Percentiles rank a stretch among this genome's conserved stretches.
Evolutionary conservation across 2,888 invertebrate species (phyloP).

Genomic region (Biston betularia): DNA sequence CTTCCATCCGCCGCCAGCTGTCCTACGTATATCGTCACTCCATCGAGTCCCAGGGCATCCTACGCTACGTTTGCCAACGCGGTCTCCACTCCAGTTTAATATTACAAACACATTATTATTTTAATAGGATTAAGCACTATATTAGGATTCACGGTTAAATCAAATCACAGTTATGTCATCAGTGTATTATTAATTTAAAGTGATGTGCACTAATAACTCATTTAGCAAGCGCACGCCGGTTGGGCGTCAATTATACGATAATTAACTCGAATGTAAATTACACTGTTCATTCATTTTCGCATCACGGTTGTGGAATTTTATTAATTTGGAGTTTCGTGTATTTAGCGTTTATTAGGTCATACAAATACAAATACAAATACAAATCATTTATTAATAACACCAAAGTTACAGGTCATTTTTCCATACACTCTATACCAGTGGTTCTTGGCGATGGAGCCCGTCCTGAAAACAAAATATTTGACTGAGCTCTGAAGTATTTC

Average conservation of each 20-base stretch:
- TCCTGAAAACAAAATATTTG: too few relatives aligned
- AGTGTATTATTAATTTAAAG: slow-evolving; percentile 32
- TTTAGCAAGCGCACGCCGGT: slow-evolving; percentile 45
- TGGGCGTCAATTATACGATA: slow-evolving; percentile 53
- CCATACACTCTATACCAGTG: slow-evolving; percentile 14
- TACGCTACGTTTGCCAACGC: too few relatives aligned
- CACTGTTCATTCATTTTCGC: slow-evolving; percentile 66
- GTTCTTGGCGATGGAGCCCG: background rate
- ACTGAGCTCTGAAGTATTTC: background rate
- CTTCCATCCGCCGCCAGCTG: too few relatives aligned
- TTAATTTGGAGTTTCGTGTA: slow-evolving; percentile 52
- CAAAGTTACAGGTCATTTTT: too few relatives aligned
- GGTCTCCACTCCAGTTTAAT: too few relatives aligned
- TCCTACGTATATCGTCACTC: too few relatives aligned
- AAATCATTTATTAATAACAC: too few relatives aligned
- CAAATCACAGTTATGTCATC: slow-evolving; percentile 14
- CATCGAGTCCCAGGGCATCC: too few relatives aligned
- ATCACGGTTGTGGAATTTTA: slow-evolving; percentile 60
- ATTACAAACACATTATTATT: too few relatives aligned
- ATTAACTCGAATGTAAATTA: slow-evolving; percentile 58
- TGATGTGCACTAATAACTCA: slow-evolving; percentile 44
- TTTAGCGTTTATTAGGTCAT: slow-evolving; percentile 56
- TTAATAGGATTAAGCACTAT: too few relatives aligned
- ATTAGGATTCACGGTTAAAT: background rate
- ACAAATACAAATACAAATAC: too few relatives aligned